Evolutionary conservation across 2,113 vertebrate species (phyloP).

Genomic region (Thamnaconus septentrionalis): DNA sequence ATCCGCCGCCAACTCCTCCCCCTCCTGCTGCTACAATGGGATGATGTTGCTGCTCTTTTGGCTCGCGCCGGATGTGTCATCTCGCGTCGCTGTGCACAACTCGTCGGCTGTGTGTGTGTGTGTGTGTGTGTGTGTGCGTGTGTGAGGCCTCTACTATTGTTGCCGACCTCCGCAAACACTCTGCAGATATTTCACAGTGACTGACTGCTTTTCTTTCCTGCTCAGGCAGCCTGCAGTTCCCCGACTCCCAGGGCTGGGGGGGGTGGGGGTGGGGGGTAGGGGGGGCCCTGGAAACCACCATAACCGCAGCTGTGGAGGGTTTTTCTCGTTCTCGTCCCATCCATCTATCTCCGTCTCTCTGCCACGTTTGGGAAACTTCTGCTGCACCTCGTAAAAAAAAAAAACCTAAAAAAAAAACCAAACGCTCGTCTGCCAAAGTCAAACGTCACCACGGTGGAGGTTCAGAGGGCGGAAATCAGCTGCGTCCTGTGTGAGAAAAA

Average conservation of each 20-base stretch:
- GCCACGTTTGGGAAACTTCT: too few relatives aligned
- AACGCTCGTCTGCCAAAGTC: too few relatives aligned
- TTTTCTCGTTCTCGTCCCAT: too few relatives aligned
- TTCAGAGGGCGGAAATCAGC: too few relatives aligned
- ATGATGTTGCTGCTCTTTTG: constrained; percentile 58
- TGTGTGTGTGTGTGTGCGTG: too few relatives aligned
- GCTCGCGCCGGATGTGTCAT: constrained; percentile 59
- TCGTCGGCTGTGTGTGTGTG: constrained; percentile 56
- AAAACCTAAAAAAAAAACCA: too few relatives aligned
- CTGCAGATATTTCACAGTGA: constrained; percentile 68
- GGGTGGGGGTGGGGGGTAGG: constrained; percentile 41
- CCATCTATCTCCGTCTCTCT: too few relatives aligned
- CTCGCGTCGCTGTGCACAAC: constrained; percentile 55
- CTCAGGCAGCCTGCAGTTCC: constrained; percentile 35
- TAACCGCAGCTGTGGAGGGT: constrained; percentile 13
- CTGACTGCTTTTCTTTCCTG: constrained; percentile 55
- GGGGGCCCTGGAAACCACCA: constrained; percentile 32
- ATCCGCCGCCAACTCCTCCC: background rate
- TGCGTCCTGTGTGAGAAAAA: too few relatives aligned
- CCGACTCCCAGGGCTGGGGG: constrained; percentile 1
- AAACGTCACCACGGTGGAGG: too few relatives aligned
- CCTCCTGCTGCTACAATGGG: constrained; percentile 57
- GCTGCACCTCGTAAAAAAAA: too few relatives aligned
- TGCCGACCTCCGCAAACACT: constrained; percentile 42
- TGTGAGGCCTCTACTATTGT: constrained; percentile 45